Conservation (phyloP, 2,797 vertebrate species). For the Semaprochilodus insignis region DNA sequence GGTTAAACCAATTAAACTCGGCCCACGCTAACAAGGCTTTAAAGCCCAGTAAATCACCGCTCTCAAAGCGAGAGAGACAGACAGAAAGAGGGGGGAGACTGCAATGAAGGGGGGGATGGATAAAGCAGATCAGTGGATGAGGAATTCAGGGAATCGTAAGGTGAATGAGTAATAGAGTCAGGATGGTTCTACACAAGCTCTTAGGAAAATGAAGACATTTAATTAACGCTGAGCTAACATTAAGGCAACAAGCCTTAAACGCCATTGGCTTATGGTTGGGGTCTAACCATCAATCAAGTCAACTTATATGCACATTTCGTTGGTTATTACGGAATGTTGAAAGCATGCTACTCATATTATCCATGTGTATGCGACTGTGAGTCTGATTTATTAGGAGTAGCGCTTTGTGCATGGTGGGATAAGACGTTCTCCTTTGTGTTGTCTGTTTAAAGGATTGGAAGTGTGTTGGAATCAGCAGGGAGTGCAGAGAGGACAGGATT, state of each 20-base stretch:
- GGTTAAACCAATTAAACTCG: slow-evolving; percentile 62
- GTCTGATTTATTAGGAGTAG: slow-evolving; percentile 46
- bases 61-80: slow-evolving; percentile 23
- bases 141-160: slow-evolving; percentile 42
- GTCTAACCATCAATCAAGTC: slow-evolving; percentile 40
- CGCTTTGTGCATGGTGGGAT: slow-evolving; percentile 47
- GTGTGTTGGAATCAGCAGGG: slow-evolving; percentile 55
- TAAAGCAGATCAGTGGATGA: slow-evolving; percentile 49
- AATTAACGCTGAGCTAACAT: slow-evolving; percentile 52
- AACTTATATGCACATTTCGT: slow-evolving; percentile 18
- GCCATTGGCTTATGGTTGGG: slow-evolving; percentile 36
- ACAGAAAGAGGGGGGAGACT: slow-evolving; percentile 18
- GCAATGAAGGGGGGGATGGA: slow-evolving; percentile 14
- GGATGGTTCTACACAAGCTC: slow-evolving; percentile 32
- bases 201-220: slow-evolving; percentile 45
- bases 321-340: slow-evolving; percentile 20
- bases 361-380: slow-evolving; percentile 32
- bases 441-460: slow-evolving; percentile 53
- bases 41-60: slow-evolving; percentile 55
- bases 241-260: slow-evolving; percentile 40
- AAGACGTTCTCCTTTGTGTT: slow-evolving; percentile 55
- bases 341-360: slow-evolving; percentile 50
- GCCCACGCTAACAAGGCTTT: slow-evolving; percentile 60
- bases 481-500: slow-evolving; percentile 52
- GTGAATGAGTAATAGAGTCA: slow-evolving; percentile 49